phyloP scores from a whole-genome alignment of 2,113 vertebrate genomes.

The Cinclus cinclus region DNA sequence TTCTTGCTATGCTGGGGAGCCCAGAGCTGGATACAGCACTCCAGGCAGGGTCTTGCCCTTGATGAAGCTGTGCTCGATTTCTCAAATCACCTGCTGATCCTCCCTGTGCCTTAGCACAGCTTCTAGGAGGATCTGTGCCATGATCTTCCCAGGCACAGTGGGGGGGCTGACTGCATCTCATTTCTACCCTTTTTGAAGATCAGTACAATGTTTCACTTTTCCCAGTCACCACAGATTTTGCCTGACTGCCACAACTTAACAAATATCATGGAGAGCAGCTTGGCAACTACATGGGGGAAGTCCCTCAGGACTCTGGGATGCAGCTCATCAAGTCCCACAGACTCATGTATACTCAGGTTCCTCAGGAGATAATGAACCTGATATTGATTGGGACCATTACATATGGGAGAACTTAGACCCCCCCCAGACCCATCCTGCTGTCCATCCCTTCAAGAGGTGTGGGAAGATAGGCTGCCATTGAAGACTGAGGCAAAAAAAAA shows the following conservation, averaged over 20 bases:
- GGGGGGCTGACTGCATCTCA: not conserved
- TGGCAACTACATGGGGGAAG: not conserved
- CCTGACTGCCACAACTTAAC: not conserved
- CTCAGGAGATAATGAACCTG: no score
- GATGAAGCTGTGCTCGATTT: not conserved
- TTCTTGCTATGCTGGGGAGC: not conserved
- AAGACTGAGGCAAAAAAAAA: not conserved
- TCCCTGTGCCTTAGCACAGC: no score
- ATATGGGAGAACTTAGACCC: not conserved
- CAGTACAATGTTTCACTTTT: not conserved
- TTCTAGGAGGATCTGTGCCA: not conserved
- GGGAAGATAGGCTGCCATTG: not conserved
- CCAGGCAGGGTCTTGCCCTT: not conserved
- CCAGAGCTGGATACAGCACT: not conserved
- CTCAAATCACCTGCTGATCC: not conserved
- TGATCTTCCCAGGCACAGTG: not conserved
- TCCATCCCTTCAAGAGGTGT: rapidly evolving
- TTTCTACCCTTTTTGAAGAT: not conserved
- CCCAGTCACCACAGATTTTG: no score
- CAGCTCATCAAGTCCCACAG: not conserved
- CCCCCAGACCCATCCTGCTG: not conserved
- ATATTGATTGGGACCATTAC: not conserved
- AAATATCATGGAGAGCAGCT: not conserved
- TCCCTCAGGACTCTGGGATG: not conserved
- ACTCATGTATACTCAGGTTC: not conserved